Conservation (phyloP, 2,888 invertebrate genomes). For the Piscicola geometra region DNA sequence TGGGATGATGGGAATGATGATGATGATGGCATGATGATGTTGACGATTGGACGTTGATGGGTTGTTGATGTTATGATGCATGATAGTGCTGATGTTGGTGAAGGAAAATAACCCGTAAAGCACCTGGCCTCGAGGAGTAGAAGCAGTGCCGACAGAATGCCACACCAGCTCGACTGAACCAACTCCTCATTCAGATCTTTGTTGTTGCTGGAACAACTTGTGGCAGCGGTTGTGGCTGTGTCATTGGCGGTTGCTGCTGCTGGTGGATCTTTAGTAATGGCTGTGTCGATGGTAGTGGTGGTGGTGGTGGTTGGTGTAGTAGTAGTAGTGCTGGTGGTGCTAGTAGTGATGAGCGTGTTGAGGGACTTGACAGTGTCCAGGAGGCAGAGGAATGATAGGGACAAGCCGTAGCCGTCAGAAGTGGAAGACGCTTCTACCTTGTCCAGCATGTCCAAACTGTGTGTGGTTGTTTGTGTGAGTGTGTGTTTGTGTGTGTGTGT, state of each 20-base stretch:
- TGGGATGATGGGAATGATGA: no score
- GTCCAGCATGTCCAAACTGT: slow-evolving; percentile 81
- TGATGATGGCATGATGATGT: no score
- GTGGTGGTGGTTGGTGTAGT: not conserved
- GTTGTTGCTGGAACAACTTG: not conserved
- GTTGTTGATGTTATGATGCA: slow-evolving; percentile 67
- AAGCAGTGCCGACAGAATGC: slow-evolving; percentile 81
- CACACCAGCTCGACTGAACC: slow-evolving; percentile 90
- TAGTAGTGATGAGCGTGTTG: slow-evolving; percentile 47
- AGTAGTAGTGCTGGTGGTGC: not conserved
- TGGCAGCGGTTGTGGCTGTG: not conserved
- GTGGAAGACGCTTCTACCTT: slow-evolving; percentile 86
- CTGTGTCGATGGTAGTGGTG: not conserved
- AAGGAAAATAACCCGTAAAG: no score
- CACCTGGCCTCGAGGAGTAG: slow-evolving; percentile 83
- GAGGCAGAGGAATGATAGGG: slow-evolving; percentile 86
- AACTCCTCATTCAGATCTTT: slow-evolving; percentile 63
- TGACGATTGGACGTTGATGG: no score
- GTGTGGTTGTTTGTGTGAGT: no score
- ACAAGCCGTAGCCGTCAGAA: slow-evolving; percentile 95
- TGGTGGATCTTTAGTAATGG: not conserved
- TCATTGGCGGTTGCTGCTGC: not conserved
- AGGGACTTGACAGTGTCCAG: slow-evolving; percentile 78
- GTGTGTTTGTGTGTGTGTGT: no score
- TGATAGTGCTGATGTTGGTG: no score